phyloP scores from a whole-genome alignment of 2,888 invertebrate genomes.

The Caenorhabditis sp. region DNA sequence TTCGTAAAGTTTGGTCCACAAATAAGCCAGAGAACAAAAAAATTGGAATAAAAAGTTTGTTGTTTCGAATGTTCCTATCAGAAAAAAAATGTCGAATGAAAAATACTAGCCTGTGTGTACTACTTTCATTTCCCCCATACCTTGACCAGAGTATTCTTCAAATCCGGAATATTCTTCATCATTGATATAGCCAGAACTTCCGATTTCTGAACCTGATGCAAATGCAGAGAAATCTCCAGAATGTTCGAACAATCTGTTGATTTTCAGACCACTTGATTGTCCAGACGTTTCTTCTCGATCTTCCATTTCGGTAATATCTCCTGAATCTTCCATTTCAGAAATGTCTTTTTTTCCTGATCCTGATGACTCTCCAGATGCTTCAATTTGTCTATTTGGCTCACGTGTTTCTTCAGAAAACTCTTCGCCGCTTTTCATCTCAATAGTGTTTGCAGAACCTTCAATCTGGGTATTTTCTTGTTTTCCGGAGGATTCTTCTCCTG shows the following conservation, averaged over 20 bases:
- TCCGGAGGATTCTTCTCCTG: too few relatives aligned
- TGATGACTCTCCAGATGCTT: neutral
- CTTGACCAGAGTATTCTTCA: neutral
- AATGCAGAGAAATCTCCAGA: neutral
- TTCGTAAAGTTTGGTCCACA: too few relatives aligned
- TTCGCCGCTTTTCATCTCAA: neutral
- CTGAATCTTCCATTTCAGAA: neutral
- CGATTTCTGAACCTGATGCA: neutral
- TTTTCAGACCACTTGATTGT: neutral
- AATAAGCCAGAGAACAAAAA: too few relatives aligned
- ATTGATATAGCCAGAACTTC: conserved; percentile 1
- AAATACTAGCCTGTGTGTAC: too few relatives aligned
- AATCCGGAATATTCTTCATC: neutral
- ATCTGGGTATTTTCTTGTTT: too few relatives aligned
- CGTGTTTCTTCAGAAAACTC: neutral
- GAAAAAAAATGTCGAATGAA: too few relatives aligned
- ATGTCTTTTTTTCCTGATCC: neutral
- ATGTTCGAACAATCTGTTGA: neutral
- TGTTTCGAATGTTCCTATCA: too few relatives aligned
- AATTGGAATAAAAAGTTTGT: too few relatives aligned
- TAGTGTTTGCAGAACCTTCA: conserved; percentile 7
- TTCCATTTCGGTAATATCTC: neutral
- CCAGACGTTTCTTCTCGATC: neutral
- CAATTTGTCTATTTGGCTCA: neutral
- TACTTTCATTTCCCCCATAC: too few relatives aligned